Conservation (phyloP, 2,113 vertebrate species). For the Ceyx cyanopectus region DNA sequence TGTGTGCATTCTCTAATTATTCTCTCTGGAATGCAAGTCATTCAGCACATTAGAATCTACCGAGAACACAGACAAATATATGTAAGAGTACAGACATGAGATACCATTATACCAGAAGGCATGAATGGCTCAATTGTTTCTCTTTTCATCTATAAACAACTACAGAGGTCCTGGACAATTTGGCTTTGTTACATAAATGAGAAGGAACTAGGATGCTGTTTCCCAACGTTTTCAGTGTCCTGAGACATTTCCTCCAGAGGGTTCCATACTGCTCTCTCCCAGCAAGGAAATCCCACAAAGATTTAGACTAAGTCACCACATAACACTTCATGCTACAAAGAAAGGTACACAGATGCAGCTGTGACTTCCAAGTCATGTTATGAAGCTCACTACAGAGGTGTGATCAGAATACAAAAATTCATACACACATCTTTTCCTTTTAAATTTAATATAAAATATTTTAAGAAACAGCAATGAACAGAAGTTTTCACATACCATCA, state of each 20-base stretch:
- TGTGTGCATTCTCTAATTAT: background rate
- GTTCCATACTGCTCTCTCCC: background rate
- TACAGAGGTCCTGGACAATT: background rate
- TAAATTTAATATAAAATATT: background rate
- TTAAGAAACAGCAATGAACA: background rate
- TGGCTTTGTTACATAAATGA: background rate
- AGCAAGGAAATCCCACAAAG: background rate
- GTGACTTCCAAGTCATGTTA: background rate
- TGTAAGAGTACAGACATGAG: background rate
- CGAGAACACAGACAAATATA: background rate
- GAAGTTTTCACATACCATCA: background rate
- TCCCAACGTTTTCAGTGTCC: background rate
- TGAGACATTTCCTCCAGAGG: background rate
- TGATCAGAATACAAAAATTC: background rate
- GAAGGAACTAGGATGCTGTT: background rate
- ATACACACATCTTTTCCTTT: background rate
- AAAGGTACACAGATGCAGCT: background rate
- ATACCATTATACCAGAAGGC: background rate
- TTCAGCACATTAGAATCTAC: background rate
- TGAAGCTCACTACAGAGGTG: background rate
- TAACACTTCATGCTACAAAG: background rate
- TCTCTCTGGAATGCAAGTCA: background rate
- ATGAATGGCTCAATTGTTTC: conserved; percentile 20
- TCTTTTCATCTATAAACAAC: conserved; percentile 14
- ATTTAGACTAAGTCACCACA: background rate